These are phyloP conservation scores for Fragum fragum DNA, from an alignment of 2,888 invertebrate genomes.

Conservation along the genomic window DNA sequence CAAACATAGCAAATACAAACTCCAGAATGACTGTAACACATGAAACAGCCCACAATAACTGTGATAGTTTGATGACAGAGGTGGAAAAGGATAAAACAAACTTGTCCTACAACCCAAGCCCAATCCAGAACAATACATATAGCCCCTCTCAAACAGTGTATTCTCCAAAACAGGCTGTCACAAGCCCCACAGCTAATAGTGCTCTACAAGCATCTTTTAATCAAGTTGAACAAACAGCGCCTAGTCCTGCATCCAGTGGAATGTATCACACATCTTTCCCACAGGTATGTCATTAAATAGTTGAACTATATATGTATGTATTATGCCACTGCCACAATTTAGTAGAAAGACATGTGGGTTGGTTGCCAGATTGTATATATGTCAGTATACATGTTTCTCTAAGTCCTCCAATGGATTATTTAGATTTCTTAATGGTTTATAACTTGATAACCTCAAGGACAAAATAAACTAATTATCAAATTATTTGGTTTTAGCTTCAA, in stretches of 20 bases:
- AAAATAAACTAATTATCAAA: no score
- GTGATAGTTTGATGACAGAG: slow-evolving; percentile 20
- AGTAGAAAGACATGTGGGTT: no score
- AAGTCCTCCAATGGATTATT: no score
- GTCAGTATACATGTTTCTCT: no score
- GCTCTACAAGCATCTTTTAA: slow-evolving; percentile 16
- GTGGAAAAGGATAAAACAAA: slow-evolving; percentile 14
- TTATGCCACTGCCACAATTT: no score
- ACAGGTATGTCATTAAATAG: neutral
- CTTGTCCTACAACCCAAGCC: neutral
- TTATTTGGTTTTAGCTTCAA: no score
- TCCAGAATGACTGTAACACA: neutral
- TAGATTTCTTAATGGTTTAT: no score
- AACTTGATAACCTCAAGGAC: no score
- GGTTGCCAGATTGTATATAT: no score
- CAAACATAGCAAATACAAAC: slow-evolving; percentile 4
- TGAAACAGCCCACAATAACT: neutral
- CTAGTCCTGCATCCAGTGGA: neutral
- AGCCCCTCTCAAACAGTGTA: slow-evolving; percentile 12
- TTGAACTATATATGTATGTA: no score
- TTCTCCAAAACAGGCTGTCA: slow-evolving; percentile 20
- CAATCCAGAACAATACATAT: neutral
- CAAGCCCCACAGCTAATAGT: slow-evolving; percentile 5
- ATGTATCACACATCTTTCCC: neutral
- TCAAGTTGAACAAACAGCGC: slow-evolving; percentile 15